Conservation (phyloP, 2,113 vertebrate genomes). For the Gymnocephalus cernua region DNA sequence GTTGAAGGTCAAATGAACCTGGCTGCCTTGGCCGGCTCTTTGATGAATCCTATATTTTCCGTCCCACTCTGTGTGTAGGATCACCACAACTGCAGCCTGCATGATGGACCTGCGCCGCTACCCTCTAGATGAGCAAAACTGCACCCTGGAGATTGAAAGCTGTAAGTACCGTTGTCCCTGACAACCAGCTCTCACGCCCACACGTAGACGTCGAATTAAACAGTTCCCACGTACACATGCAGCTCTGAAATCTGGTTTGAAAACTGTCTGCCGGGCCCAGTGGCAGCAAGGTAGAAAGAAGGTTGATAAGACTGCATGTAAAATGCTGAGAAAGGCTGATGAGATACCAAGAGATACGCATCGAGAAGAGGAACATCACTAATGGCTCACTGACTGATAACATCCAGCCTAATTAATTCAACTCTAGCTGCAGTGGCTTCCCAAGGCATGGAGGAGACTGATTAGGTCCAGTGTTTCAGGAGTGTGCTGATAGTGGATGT, state of each 20-base stretch:
- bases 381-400: constrained; percentile 81
- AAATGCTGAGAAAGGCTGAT: constrained; percentile 81
- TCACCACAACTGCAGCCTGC: constrained; percentile 97
- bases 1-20: constrained; percentile 50
- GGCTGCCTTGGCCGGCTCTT: constrained; percentile 1
- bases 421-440: constrained; percentile 74
- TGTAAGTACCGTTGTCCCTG: constrained; percentile 89
- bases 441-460: constrained; percentile 71
- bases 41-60: constrained; percentile 36
- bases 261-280: constrained; percentile 46
- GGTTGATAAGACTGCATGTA: constrained; percentile 68
- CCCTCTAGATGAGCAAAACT: constrained; percentile 97
- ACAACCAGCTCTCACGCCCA: constrained; percentile 72
- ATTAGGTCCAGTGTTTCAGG: constrained; percentile 76
- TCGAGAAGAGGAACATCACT: constrained; percentile 80
- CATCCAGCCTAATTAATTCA: constrained; percentile 83
- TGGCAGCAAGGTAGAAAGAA: constrained; percentile 54
- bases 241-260: constrained; percentile 34
- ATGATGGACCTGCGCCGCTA: constrained; percentile 98
- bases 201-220: constrained; percentile 50
- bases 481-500: constrained; percentile 66
- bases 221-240: constrained; percentile 57
- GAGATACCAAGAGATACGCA: constrained; percentile 77
- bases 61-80: constrained; percentile 84
- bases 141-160: constrained; percentile 98